Conservation (phyloP, 2,113 vertebrate genomes). For the Trematomus loennbergii region DNA sequence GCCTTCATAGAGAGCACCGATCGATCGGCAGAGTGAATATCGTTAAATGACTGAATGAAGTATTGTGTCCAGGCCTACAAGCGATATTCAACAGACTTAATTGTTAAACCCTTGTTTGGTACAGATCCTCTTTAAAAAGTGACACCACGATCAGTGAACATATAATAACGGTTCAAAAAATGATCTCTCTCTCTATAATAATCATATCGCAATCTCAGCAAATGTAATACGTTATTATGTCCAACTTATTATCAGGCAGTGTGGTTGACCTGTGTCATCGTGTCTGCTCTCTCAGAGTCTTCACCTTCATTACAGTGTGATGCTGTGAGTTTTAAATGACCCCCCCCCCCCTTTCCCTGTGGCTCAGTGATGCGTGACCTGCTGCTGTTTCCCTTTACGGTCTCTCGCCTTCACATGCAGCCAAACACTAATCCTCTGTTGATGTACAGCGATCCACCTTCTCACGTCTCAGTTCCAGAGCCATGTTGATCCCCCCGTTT, state of each 20-base stretch:
- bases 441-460: background rate
- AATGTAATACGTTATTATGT: too few relatives aligned
- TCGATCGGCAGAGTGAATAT: too few relatives aligned
- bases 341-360: slow-evolving; percentile 2
- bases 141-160: too few relatives aligned
- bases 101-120: too few relatives aligned
- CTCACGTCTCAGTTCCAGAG: slow-evolving; percentile 8
- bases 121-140: too few relatives aligned
- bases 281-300: slow-evolving; percentile 9
- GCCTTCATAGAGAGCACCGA: too few relatives aligned
- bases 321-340: slow-evolving; percentile 8
- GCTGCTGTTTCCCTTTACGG: slow-evolving; percentile 41
- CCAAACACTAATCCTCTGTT: slow-evolving; percentile 19
- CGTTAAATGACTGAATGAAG: too few relatives aligned
- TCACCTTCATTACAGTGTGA: slow-evolving; percentile 32
- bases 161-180: too few relatives aligned
- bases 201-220: too few relatives aligned
- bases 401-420: slow-evolving; percentile 25
- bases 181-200: too few relatives aligned
- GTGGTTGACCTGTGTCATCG: slow-evolving; percentile 11
- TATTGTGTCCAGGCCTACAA: too few relatives aligned
- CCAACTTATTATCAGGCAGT: background rate
- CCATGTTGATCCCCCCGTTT: background rate
- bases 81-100: too few relatives aligned
- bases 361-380: slow-evolving; percentile 43